phyloP scores from a whole-genome alignment of 2,888 invertebrate species.

The Apotomis turbidana region DNA sequence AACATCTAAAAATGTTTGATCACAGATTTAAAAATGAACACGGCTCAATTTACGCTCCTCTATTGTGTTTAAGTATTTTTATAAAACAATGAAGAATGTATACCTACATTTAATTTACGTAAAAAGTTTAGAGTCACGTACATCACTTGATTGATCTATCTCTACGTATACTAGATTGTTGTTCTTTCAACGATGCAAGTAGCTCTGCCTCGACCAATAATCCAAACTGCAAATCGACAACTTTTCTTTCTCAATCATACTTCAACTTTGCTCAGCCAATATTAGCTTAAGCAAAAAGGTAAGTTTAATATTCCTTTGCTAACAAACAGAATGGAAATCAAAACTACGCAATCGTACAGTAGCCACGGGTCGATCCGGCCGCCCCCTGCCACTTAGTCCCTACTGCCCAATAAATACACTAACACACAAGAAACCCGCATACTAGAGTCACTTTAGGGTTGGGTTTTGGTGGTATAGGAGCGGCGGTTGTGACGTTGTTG shows the following conservation, averaged over 20 bases:
- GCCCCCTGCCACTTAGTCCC: conserved; percentile 61
- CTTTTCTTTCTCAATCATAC: conserved; percentile 25
- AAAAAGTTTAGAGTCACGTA: too few relatives aligned
- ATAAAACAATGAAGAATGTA: too few relatives aligned
- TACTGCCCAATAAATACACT: conserved; percentile 67
- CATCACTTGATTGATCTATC: too few relatives aligned
- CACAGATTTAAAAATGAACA: too few relatives aligned
- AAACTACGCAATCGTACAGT: conserved; percentile 76
- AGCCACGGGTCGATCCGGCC: conserved; percentile 74
- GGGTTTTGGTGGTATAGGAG: conserved; percentile 47
- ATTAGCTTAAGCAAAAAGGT: conserved; percentile 41
- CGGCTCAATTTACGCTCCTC: too few relatives aligned
- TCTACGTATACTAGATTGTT: too few relatives aligned
- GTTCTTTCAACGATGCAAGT: background rate
- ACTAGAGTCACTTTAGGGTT: conserved; percentile 46
- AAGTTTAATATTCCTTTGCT: conserved; percentile 39
- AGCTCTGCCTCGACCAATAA: background rate
- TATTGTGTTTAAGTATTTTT: too few relatives aligned
- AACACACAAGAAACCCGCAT: conserved; percentile 45
- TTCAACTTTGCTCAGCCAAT: conserved; percentile 32
- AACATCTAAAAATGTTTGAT: too few relatives aligned
- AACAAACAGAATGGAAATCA: conserved; percentile 64
- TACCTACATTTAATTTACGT: too few relatives aligned
- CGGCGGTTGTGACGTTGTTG: conserved; percentile 71
- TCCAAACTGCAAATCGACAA: conserved; percentile 16